Base-by-base conservation (phyloP, 2,888 invertebrate species). In the Cheilosia vernalis region DNA sequence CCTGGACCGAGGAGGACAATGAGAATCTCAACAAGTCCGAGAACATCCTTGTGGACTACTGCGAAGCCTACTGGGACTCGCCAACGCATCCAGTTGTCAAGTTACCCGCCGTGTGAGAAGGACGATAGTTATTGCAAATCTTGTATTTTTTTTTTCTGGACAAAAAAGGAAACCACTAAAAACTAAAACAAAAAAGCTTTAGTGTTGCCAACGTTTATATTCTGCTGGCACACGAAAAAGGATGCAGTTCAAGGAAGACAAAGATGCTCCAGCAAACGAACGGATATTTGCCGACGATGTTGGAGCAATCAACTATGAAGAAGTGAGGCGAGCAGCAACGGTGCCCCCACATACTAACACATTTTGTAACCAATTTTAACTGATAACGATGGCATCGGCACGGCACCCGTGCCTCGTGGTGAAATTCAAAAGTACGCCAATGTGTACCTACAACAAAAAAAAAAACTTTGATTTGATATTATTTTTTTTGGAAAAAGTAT, bases 51-150 rank as follows among this genome's bases (percentile, higher is more conserved):
- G 93, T 95, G 30, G 94, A 95, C 87, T 94, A 94, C 90, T 95
- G 95, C 89, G 95, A 95, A 89, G 93, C 93, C 83, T 94, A 94
- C 80, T 94, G 95, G 93, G 94, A 94, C 86, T 93, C 93, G 88
- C 93, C 93, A 42, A 94, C 94, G 87, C 93, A 94, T 87, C 95
- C 95, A 80, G 93, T 95, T 73, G 93, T 95, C 86, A 94, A 95
- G 90, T 90, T 95, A 63, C 95, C 95, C 2, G 93, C 93, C 89
- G 94, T 94, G 93, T 94, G 94, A 93, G 92, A 30, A 67, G 69
- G 47, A 30, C 61, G 66, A 76, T 73, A 55, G 37, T 81, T 76
- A 63, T 82, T 81, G 70, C 82, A 87, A 69, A 63, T 72, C 55
- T 83, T 77, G 82, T 67, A 83, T 33, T 44, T 72, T 64, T 82